Base-by-base conservation (phyloP, 2,888 invertebrate genomes). In the Caenorhabditis uteleia region DNA sequence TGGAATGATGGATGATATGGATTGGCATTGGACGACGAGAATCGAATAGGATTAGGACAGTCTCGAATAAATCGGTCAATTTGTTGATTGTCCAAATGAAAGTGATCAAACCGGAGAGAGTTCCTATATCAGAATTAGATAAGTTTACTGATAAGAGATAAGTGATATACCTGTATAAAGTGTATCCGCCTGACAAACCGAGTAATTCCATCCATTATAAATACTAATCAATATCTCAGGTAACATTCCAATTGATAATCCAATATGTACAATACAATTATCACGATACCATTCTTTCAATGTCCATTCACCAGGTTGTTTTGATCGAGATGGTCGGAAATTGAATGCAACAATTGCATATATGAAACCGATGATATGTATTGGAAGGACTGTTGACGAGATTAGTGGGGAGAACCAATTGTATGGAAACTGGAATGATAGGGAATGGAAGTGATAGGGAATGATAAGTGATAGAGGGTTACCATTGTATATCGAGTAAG, bases 1-100 rank as follows among this genome's bases (percentile, higher is more conserved):
- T 29, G 27, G 58, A 51, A 57, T 72, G 72, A 38, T 72, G 72
- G 26, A 72, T 38, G 34, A 72, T 61, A 34, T 72, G 72, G 20
- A 72, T 48, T 14, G 51, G 31, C 16, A 72, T 48, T 1, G 72
- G 72, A 3, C 54, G 38, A 5, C 69, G 57, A 10, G 59, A 67
- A 29, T 68, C 69, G 38, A 43, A 34, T n/a, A 72, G 40, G 16
- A 72, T 46, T 21, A 72, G 42, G 36, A 70, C 26, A 12, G 72
- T 72, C 36, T 72, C 72, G 29, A 39, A 21, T 10, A 70, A 51
- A 26, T 70, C 69, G 12, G 64, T 26, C 1, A 61, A 26, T 38
- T 72, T 72, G 4, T 58, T 59, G 20, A 68, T 23, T 14, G 67
- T 62, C 55, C 68, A 72, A 16, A 72, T 36, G 18, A 51, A 40